phyloP scores from a whole-genome alignment of 2,888 invertebrate species.

The Gisinianus flammeolus region DNA sequence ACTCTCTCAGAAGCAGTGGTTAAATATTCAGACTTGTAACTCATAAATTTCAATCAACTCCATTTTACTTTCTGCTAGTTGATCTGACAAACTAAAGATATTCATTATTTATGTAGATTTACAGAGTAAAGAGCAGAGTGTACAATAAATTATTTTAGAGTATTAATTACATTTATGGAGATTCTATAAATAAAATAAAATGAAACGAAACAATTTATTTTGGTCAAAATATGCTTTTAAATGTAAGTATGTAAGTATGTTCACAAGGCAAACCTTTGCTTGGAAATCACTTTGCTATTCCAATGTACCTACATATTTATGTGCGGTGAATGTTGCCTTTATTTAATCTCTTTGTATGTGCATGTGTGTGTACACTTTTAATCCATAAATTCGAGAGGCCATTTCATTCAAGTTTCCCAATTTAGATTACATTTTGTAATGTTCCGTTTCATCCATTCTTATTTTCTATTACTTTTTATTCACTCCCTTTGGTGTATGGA shows the following conservation, averaged over 20 bases:
- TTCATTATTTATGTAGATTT: slow-evolving; percentile 7
- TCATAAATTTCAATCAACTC: slow-evolving; percentile 40
- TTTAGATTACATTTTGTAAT: background rate
- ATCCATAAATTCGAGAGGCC: too few relatives aligned
- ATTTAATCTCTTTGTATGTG: too few relatives aligned
- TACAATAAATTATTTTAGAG: background rate
- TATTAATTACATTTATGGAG: too few relatives aligned
- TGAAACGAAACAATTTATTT: too few relatives aligned
- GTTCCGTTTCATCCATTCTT: background rate
- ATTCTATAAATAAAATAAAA: too few relatives aligned
- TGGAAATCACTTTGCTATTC: too few relatives aligned
- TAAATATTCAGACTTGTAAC: slow-evolving; percentile 15
- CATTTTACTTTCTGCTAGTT: slow-evolving; percentile 21
- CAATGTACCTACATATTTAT: too few relatives aligned
- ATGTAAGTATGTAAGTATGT: too few relatives aligned
- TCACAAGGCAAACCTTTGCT: too few relatives aligned
- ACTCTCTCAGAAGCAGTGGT: background rate
- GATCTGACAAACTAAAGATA: slow-evolving; percentile 2
- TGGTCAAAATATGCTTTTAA: too few relatives aligned
- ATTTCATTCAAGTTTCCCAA: background rate
- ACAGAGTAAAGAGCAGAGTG: background rate
- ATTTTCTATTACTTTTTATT: slow-evolving; percentile 5
- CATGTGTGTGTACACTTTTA: too few relatives aligned
- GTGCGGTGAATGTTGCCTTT: too few relatives aligned
- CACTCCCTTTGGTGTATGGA: background rate